phyloP scores from a whole-genome alignment of 2,888 invertebrate genomes.

The Xestia ashworthii region DNA sequence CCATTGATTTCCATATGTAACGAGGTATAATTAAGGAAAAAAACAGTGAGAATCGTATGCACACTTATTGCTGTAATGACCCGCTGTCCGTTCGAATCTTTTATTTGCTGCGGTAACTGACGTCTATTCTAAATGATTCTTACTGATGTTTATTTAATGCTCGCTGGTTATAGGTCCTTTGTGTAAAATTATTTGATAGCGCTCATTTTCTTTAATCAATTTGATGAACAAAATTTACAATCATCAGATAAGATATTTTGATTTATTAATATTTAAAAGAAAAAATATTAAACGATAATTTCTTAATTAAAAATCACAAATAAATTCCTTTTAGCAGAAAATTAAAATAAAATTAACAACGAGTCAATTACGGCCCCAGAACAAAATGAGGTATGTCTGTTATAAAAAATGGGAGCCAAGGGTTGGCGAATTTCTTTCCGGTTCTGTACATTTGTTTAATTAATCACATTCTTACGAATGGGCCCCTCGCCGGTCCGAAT shows the following conservation, averaged over 20 bases:
- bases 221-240: not conserved
- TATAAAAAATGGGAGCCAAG: conserved; percentile 86
- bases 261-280: not conserved
- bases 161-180: not conserved
- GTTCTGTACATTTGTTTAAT: conserved; percentile 89
- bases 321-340: conserved; percentile 70
- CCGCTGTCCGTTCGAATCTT: conserved; percentile 48
- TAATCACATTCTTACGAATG: conserved; percentile 89
- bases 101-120: conserved; percentile 46
- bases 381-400: conserved; percentile 84
- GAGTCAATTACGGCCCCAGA: conserved; percentile 86
- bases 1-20: conserved; percentile 78
- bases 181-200: not conserved
- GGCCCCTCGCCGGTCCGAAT: conserved; percentile 81
- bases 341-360: conserved; percentile 85
- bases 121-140: conserved; percentile 30
- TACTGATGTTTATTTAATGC: conserved; percentile 39
- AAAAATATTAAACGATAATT: conserved; percentile 11
- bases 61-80: conserved; percentile 60
- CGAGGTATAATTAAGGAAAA: conserved; percentile 72
- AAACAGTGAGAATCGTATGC: conserved; percentile 69
- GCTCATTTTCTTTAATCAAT: conserved; percentile 15
- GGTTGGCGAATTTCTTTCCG: conserved; percentile 87
- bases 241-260: not conserved
- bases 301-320: conserved; percentile 63